Evolutionary conservation across 1,140 invertebrate species (phyloP), one percentile per base, ranked within the genome.

Genomic region (Drosophila bocki): DNA sequence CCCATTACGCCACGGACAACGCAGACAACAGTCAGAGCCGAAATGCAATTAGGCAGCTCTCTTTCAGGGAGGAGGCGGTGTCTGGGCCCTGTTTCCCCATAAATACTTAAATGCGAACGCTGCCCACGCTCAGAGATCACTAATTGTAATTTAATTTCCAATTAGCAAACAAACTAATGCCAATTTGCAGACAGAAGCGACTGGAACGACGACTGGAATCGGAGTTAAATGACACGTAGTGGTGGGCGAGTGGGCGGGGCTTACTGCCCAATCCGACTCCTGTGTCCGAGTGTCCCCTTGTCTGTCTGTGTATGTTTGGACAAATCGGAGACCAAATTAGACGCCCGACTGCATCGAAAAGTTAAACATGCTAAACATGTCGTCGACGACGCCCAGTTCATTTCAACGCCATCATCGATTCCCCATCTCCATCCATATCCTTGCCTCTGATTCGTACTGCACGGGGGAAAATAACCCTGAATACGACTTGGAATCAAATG

Each of bases 71-170:
- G 29, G n/a, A 7, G 19, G 17, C 1, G 13, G 62, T 29, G 17
- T 17, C 37, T 12, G 39, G 61, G 15, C 11, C 19, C 4, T 37
- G 44, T 42, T 41, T 54, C 8, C 29, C 63, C 68, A 82, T 82
- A 88, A 91, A 91, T 80, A 80, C 72, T 80, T 80, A 78, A 90
- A 84, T 78, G 78, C 59, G 75, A 81, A 83, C 70, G 74, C 70
- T 76, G 84, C 72, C 60, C 60, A 78, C 69, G 79, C 88, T 82
- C 79, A 80, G 78, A 90, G 85, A 90, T 90, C 90, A 91, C 85
- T 91, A 91, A 91, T 91, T 91, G 90, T 91, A 91, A 91, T 91
- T 91, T 91, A 91, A 91, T 91, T 91, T 91, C 90, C 90, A 91
- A 91, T 91, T 91, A 91, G 90, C 85, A 91, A 91, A 91, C 90